Evolutionary conservation across 2,113 vertebrate genomes (phyloP).

Genomic region (Pseudolaguvia tuberculata): DNA sequence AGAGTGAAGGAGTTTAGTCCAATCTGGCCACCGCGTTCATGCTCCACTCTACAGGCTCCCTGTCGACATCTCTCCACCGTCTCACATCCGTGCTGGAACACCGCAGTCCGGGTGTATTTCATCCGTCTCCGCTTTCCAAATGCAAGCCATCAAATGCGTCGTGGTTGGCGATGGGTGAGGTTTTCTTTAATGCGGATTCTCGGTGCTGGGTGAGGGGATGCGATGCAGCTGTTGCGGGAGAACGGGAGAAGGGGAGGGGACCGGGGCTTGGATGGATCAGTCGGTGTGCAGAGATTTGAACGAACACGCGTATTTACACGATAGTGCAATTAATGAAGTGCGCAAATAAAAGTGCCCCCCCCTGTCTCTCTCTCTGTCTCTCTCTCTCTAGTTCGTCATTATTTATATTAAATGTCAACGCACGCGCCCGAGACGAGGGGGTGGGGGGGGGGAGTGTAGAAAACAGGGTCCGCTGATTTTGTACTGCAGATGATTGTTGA

Average conservation of each 20-base stretch:
- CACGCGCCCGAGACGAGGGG: background rate
- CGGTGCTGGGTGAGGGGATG: slow-evolving; percentile 30
- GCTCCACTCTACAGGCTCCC: slow-evolving; percentile 15
- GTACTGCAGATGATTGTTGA: background rate
- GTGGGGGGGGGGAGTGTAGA: background rate
- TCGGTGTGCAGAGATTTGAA: background rate
- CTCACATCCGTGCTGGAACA: slow-evolving; percentile 19
- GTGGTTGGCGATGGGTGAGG: slow-evolving; percentile 67
- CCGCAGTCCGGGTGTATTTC: slow-evolving; percentile 19
- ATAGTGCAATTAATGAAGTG: background rate
- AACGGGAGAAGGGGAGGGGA: too few species aligned
- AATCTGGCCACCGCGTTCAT: slow-evolving; percentile 16
- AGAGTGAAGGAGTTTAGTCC: rapidly evolving
- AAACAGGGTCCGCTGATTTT: background rate
- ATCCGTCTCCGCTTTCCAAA: slow-evolving; percentile 35
- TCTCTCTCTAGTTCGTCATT: background rate
- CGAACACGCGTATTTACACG: background rate
- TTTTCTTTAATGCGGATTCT: slow-evolving; percentile 17
- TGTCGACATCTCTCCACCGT: slow-evolving; percentile 22
- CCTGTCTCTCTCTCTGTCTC: too few species aligned
- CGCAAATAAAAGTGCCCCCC: too few species aligned
- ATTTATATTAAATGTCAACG: background rate
- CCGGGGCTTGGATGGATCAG: slow-evolving; percentile 36
- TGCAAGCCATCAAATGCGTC: slow-evolving; percentile 67
- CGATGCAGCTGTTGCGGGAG: slow-evolving; percentile 54